Percentiles rank a stretch among this genome's conserved stretches.
These are phyloP conservation scores for Andrena bucephala DNA, from an alignment of 2,888 invertebrate species.

Conservation along the genomic window DNA sequence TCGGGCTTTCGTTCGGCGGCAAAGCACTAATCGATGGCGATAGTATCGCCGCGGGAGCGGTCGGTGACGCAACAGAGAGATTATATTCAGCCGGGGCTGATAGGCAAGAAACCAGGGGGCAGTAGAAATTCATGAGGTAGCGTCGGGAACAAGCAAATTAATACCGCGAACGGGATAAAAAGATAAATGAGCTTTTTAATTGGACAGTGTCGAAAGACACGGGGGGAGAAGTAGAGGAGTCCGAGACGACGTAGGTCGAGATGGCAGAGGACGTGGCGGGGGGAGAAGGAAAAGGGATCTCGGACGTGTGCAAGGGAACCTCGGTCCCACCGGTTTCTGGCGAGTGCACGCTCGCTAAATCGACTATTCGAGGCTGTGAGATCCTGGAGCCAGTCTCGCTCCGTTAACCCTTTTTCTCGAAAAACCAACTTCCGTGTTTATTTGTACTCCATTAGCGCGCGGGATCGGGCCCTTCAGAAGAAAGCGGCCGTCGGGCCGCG, in stretches of 20 bases:
- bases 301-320: conserved; percentile 35
- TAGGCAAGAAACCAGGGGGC: conserved; percentile 18
- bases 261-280: neutral
- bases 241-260: neutral
- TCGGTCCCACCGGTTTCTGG: neutral
- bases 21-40: conserved; percentile 16
- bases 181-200: conserved; percentile 68
- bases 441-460: conserved; percentile 52
- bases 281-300: conserved; percentile 12
- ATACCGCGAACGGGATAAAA: conserved; percentile 52
- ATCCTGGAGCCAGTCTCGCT: neutral
- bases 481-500: conserved; percentile 20
- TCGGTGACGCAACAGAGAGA: conserved; percentile 16
- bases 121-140: conserved; percentile 63
- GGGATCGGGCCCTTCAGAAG: conserved; percentile 43
- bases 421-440: conserved; percentile 41
- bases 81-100: conserved; percentile 11
- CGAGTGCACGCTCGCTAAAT: neutral
- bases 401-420: conserved; percentile 20
- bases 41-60: conserved; percentile 3
- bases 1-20: neutral
- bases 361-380: neutral
- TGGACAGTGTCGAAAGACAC: conserved; percentile 63
- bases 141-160: conserved; percentile 45
- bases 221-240: conserved; percentile 1